Evolutionary conservation across 1,140 invertebrate species (phyloP), one percentile per base, ranked within the genome.

Genomic region (Agrilus planipennis): DNA sequence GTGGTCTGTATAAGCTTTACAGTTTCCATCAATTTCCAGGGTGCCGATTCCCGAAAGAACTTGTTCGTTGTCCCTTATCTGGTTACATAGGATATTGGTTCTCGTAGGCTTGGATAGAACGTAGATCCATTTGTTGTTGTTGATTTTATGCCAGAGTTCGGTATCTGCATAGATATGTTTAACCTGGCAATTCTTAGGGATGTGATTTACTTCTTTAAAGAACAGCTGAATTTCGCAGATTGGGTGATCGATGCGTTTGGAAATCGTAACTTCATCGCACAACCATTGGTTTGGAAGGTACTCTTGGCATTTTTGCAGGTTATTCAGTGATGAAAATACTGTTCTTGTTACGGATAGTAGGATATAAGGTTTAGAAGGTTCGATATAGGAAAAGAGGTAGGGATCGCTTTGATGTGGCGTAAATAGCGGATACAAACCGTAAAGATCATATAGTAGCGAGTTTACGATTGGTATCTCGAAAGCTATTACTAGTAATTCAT

Each of bases 331-430:
- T 21, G 18, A 20, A 15, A n/a, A 36, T 4, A 21, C 17, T 22
- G 19, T 36, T 36, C 20, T 36, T 12, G 19, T 36, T 21, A 36
- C 9, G 34, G 34, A 36, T 21, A 36, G 10, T 12, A 20, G 19
- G 17, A 32, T 32, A 11, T 32, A 32, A 6, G 15, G 34, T 36
- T 36, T 36, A 11, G 17, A 3, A 20, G 10, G n/a, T 9, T 21
- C 19, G 3, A 36, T 20, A 15, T 4, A 36, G 10, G 34, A 36
- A 21, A 16, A 36, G 5, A 36, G 22, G 11, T 36, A 5, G 20
- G 18, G 22, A 17, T 36, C 18, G 22, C 4, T 17, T 6, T 2
- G 7, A 15, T 36, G 19, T 20, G 34, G 34, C 4, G 34, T 36
- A 19, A 17, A 17, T 36, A 36, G 12, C 12, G 34, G 20, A 12